Conservation (phyloP, 92 coral and sea anemone species). For the Epizoanthus ramosus region DNA sequence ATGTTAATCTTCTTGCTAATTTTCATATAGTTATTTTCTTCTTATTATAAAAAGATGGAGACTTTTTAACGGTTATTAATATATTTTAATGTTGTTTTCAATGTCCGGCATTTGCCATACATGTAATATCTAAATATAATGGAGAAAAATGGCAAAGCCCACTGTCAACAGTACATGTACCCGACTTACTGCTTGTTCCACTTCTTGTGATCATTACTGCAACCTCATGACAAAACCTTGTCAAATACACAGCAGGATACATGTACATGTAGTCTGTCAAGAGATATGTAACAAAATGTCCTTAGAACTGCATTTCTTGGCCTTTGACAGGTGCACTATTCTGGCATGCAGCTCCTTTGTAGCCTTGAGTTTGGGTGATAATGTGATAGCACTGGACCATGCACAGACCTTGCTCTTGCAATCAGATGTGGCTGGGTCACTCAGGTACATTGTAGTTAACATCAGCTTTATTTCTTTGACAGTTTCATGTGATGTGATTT, state of each 20-base stretch:
- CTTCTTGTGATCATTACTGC: too few species aligned
- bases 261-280: too few species aligned
- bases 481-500: background rate
- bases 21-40: too few species aligned
- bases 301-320: background rate
- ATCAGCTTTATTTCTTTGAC: background rate
- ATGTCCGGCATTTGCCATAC: background rate
- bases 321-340: slow-evolving; percentile 77
- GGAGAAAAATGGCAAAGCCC: too few species aligned
- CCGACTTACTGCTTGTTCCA: too few species aligned
- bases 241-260: too few species aligned
- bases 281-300: background rate
- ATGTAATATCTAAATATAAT: background rate
- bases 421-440: slow-evolving; percentile 78
- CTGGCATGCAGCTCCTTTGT: slow-evolving; percentile 89
- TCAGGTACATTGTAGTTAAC: slow-evolving; percentile 61
- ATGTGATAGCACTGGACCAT: slow-evolving; percentile 85
- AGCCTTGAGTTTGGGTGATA: slow-evolving; percentile 91
- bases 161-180: too few species aligned
- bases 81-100: too few species aligned
- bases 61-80: too few species aligned
- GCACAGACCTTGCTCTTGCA: slow-evolving; percentile 85
- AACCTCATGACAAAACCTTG: too few species aligned
- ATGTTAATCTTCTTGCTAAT: too few species aligned
- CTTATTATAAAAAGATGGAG: too few species aligned